Conservation (phyloP, 2,888 invertebrate genomes). For the Ernsta delagoae region DNA sequence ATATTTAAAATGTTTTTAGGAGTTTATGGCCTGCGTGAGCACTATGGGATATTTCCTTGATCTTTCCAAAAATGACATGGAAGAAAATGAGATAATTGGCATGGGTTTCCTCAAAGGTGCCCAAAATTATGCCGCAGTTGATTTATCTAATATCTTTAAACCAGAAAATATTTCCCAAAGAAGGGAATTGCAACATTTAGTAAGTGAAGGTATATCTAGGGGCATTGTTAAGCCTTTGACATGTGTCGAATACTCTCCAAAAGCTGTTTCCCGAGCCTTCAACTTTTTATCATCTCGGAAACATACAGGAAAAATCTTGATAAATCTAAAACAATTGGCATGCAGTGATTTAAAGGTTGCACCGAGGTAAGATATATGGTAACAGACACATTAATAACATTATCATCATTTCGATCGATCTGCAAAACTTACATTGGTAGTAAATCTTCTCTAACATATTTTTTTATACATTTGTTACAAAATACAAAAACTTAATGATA, state of each 20-base stretch:
- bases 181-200: conserved; percentile 45
- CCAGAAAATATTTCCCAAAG: conserved; percentile 46
- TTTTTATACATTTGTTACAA: no score
- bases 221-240: conserved; percentile 14
- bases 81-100: background rate
- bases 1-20: background rate
- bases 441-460: no score
- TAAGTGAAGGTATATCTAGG: conserved; percentile 9
- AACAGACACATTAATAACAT: no score
- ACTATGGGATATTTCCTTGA: background rate
- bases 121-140: conserved; percentile 25
- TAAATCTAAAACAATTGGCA: background rate
- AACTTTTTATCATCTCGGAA: background rate
- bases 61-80: background rate
- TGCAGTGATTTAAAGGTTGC: background rate
- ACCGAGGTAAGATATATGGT: background rate
- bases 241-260: conserved; percentile 1
- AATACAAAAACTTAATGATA: no score
- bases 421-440: no score
- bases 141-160: conserved; percentile 50
- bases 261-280: background rate
- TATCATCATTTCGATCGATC: no score
- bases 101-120: background rate
- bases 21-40: background rate
- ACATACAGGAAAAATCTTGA: conserved; percentile 3